Conservation (phyloP, 2,113 vertebrate genomes). For the Oryctolagus cuniculus region DNA sequence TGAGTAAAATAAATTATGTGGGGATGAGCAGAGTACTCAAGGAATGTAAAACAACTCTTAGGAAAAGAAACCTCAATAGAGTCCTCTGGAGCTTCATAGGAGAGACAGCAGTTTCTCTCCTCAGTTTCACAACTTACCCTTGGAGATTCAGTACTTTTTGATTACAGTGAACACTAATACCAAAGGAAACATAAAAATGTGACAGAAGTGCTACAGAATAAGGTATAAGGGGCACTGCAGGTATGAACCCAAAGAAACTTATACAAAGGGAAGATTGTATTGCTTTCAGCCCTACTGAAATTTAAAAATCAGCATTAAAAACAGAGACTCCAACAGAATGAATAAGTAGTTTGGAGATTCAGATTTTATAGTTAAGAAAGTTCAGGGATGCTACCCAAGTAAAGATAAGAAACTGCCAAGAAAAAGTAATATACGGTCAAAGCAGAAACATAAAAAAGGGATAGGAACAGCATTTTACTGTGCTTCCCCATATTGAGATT, state of each 20-base stretch:
- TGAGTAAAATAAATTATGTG: not conserved
- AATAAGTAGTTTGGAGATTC: constrained; percentile 66
- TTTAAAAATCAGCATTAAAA: not conserved
- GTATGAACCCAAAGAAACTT: not conserved
- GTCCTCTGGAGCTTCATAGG: not conserved
- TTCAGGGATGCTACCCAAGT: constrained; percentile 66
- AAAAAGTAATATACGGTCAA: constrained; percentile 63
- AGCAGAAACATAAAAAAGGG: not conserved
- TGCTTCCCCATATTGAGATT: constrained; percentile 2
- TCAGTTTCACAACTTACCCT: not conserved
- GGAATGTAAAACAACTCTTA: constrained; percentile 34
- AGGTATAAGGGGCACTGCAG: not conserved
- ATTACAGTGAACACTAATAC: not conserved
- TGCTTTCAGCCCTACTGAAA: not conserved
- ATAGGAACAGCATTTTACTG: constrained; percentile 40
- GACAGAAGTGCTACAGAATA: not conserved
- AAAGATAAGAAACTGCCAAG: constrained; percentile 71
- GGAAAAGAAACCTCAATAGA: not conserved
- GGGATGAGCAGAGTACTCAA: not conserved
- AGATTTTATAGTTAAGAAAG: constrained; percentile 72
- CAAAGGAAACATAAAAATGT: not conserved
- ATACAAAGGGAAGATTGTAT: not conserved
- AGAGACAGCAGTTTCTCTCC: not conserved
- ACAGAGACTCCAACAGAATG: constrained; percentile 21
- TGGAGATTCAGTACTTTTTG: not conserved